Percentiles rank a stretch among this genome's conserved stretches.
phyloP scores from a whole-genome alignment of 2,113 vertebrate genomes.

The Phylloscopus whistleri region DNA sequence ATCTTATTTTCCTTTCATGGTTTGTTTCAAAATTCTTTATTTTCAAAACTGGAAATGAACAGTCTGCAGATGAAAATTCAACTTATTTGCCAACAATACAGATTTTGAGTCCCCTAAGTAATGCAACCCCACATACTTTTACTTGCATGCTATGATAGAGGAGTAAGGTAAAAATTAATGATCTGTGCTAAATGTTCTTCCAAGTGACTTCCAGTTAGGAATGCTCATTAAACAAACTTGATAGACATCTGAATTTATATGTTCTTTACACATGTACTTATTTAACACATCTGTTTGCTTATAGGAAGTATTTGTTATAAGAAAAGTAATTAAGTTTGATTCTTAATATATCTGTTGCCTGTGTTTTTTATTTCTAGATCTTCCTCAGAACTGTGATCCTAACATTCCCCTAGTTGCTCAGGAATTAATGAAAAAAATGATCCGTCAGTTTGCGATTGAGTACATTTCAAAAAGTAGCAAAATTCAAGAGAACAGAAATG shows the following conservation, averaged over 20 bases:
- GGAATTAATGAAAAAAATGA: slow-evolving; percentile 99
- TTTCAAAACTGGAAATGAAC: not conserved
- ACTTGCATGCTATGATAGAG: not conserved
- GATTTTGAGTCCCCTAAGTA: not conserved
- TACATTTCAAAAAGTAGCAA: slow-evolving; percentile 95
- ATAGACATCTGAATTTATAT: not conserved
- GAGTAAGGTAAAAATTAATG: not conserved
- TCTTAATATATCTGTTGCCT: not conserved
- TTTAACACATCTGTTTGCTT: not conserved
- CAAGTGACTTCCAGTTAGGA: not conserved
- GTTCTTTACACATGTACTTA: not conserved
- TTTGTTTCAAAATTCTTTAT: not conserved
- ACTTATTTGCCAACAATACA: not conserved
- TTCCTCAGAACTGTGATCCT: slow-evolving; percentile 91
- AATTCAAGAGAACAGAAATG: slow-evolving; percentile 85
- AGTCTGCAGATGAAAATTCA: not conserved
- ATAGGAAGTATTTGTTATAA: not conserved
- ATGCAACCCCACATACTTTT: not conserved
- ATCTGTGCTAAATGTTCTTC: not conserved
- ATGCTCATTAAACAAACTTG: not conserved
- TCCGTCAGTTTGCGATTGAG: slow-evolving; percentile 96
- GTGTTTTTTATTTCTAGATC: slow-evolving; percentile 79
- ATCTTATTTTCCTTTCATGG: not conserved
- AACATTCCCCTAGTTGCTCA: slow-evolving; percentile 96
- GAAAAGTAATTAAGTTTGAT: not conserved